Evolutionary conservation across 2,113 vertebrate genomes (phyloP).

Genomic region (Gadus macrocephalus): DNA sequence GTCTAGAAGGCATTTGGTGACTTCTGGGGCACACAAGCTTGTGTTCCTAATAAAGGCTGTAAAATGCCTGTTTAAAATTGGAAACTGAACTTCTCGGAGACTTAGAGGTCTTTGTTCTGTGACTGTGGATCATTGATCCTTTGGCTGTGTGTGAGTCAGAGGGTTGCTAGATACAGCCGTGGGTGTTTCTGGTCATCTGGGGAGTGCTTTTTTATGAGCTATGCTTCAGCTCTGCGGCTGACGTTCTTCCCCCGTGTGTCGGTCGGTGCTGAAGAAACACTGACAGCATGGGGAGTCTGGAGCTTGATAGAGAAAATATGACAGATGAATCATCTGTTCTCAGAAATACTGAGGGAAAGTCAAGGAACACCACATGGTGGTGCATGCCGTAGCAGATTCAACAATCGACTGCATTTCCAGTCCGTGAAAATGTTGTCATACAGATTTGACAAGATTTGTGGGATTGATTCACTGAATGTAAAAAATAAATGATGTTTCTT

Average conservation of each 20-base stretch:
- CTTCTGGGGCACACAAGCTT: conserved; percentile 7
- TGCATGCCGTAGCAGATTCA: no score
- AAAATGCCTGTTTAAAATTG: conserved; percentile 16
- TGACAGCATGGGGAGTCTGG: conserved; percentile 16
- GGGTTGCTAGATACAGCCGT: conserved; percentile 32
- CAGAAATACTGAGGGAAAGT: not conserved
- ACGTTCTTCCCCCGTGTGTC: conserved; percentile 14
- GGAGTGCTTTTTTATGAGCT: conserved; percentile 15
- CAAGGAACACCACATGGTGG: no score
- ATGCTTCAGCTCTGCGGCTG: conserved; percentile 9
- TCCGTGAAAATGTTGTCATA: no score
- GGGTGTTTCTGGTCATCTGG: conserved; percentile 27
- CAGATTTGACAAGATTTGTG: no score
- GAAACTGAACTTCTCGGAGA: conserved; percentile 5
- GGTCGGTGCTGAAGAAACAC: not conserved
- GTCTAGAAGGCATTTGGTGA: not conserved
- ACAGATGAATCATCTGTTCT: not conserved
- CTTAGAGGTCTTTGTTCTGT: conserved; percentile 39
- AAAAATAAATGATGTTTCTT: no score
- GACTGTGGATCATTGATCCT: conserved; percentile 46
- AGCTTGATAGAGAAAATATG: not conserved
- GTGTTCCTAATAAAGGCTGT: conserved; percentile 21
- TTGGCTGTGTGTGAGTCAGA: conserved; percentile 34
- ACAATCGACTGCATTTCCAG: no score
- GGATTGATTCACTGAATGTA: no score